phyloP scores from a whole-genome alignment of 2,888 invertebrate species.

The Tachina fera region DNA sequence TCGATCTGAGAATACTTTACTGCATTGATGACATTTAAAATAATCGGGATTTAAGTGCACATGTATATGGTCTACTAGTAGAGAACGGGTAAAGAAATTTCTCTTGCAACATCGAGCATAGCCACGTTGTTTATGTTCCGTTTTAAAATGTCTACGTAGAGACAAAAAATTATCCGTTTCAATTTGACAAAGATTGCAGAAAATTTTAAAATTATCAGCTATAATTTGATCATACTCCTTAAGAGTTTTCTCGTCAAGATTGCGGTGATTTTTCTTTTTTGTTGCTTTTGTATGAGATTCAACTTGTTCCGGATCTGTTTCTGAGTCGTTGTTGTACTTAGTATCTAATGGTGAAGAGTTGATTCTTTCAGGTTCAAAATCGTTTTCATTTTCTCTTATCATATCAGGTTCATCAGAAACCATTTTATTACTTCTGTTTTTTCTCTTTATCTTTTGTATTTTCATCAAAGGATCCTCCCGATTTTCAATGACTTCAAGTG shows the following conservation, averaged over 20 bases:
- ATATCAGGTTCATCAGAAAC: neutral
- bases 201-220: conserved; percentile 59
- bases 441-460: neutral
- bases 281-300: neutral
- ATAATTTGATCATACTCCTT: conserved; percentile 63
- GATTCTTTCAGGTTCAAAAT: neutral
- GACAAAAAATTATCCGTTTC: conserved; percentile 70
- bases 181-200: conserved; percentile 56
- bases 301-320: conserved; percentile 32
- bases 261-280: conserved; percentile 63
- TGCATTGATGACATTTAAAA: conserved; percentile 79
- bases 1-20: conserved; percentile 77
- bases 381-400: neutral
- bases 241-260: conserved; percentile 69
- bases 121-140: conserved; percentile 75
- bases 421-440: conserved; percentile 7
- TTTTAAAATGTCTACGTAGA: conserved; percentile 73
- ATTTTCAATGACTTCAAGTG: neutral
- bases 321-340: conserved; percentile 39
- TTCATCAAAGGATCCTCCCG: conserved; percentile 47
- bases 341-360: neutral
- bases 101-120: conserved; percentile 80
- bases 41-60: conserved; percentile 80
- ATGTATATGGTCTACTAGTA: conserved; percentile 80
- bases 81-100: conserved; percentile 79